Conservation (phyloP, 2,888 invertebrate genomes). For the Callimorpha dominula region DNA sequence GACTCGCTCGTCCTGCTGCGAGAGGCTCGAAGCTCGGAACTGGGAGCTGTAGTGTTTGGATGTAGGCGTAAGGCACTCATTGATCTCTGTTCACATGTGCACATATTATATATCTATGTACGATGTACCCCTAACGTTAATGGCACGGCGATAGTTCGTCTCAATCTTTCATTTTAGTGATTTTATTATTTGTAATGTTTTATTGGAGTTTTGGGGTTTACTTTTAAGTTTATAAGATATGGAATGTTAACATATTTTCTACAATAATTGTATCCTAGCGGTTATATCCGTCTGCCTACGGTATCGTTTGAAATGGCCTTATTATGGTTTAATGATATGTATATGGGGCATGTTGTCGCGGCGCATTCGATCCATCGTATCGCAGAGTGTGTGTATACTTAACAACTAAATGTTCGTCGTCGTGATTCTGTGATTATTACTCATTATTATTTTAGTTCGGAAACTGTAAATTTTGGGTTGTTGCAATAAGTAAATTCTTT, state of each 20-base stretch:
- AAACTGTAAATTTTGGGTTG: constrained; percentile 82
- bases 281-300: constrained; percentile 58
- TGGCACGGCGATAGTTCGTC: constrained; percentile 52
- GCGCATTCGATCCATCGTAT: constrained; percentile 33
- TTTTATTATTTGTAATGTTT: constrained; percentile 65
- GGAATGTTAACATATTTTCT: constrained; percentile 75
- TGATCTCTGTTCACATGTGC: constrained; percentile 68
- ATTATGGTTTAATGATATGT: constrained; percentile 62
- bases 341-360: constrained; percentile 68
- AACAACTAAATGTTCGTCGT: constrained; percentile 43
- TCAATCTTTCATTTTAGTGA: constrained; percentile 53
- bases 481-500: constrained; percentile 82
- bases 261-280: constrained; percentile 57
- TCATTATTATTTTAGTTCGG: constrained; percentile 64
- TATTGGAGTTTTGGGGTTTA: constrained; percentile 73
- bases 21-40: constrained; percentile 38
- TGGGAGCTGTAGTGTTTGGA: constrained; percentile 32
- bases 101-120: constrained; percentile 55
- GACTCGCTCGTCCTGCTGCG: constrained; percentile 34
- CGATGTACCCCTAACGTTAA: constrained; percentile 44
- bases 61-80: constrained; percentile 53
- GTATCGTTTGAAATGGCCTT: constrained; percentile 66
- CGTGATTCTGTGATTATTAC: constrained; percentile 70
- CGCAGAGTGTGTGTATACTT: constrained; percentile 16
- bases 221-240: constrained; percentile 70